Base-by-base conservation (phyloP, 2,888 invertebrate species). In the Scaptomyza tumidula region DNA sequence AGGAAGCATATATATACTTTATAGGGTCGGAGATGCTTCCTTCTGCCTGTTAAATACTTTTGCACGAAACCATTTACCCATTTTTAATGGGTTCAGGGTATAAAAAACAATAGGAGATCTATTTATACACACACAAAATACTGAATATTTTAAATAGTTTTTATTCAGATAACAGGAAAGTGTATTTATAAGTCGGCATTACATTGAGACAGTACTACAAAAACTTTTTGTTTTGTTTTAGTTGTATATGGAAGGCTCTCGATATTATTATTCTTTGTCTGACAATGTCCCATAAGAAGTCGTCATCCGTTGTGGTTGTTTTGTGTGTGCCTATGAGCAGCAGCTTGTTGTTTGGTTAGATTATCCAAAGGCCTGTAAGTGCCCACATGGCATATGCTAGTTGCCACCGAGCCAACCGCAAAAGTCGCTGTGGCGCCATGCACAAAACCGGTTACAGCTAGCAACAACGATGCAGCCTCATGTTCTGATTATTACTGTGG, bases 181-280 rank as follows among this genome's bases (percentile, higher is more conserved):
- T 9, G 39, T 7, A 55, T 67, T 50, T 19, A 7, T 13, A 6
- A 1, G 33, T 45, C 55, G 53, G 0, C 27, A 35, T 29, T 29
- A 29, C 16, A 19, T 29, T 16, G 2, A 7, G 13, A 1, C 14
- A 6, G 24, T 33, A 1, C 6, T 3, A 1, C 5, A n/a, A 9
- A 7, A 9, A 7, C n/a, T 24, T 71, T 48, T 52, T 57, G 37
- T 61, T 84, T 84, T 88, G 71, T 84, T 80, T 77, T 74, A 71
- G 67, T 69, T 80, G 50, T 59, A 46, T 45, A 39, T 43, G 19
- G n/a, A 13, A 35, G 56, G 60, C 58, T 48, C 56, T 48, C 57
- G 53, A 50, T 71, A 78, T 86, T 85, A 75, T 86, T 88, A 75
- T 80, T 72, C 87, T 84, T 80, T 86, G 74, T 72, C 80, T 70